phyloP scores from a whole-genome alignment of 2,888 invertebrate genomes.

The Chouioia cunea region DNA sequence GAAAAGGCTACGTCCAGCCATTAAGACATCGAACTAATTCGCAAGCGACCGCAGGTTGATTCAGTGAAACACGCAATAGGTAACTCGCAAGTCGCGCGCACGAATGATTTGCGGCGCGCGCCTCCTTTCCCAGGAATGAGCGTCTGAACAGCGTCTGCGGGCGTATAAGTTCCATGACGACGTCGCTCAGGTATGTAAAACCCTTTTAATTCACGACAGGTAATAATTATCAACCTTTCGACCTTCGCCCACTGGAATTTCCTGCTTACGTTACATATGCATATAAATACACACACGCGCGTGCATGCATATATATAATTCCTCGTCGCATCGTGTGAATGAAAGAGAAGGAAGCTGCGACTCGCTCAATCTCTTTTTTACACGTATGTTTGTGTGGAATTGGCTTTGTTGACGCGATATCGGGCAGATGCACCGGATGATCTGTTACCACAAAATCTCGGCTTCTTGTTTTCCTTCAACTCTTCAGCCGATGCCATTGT shows the following conservation, averaged over 20 bases:
- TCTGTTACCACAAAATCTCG: neutral
- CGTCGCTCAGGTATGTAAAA: slow-evolving; percentile 21
- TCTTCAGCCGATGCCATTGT: no score
- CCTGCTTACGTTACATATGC: slow-evolving; percentile 5
- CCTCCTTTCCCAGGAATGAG: slow-evolving; percentile 24
- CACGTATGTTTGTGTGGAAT: no score
- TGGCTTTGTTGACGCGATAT: no score
- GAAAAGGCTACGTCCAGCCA: no score
- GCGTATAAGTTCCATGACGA: slow-evolving; percentile 26
- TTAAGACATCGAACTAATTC: no score
- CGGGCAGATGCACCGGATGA: slow-evolving; percentile 41
- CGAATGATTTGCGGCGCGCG: slow-evolving; percentile 6
- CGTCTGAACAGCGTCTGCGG: slow-evolving; percentile 29
- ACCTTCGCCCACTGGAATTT: neutral
- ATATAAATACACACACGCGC: neutral
- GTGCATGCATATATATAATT: slow-evolving; percentile 17
- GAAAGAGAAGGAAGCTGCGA: slow-evolving; percentile 15
- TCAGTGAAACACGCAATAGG: no score
- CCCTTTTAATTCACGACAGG: slow-evolving; percentile 18
- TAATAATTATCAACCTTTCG: neutral
- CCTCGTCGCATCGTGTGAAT: neutral
- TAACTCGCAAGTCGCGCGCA: no score
- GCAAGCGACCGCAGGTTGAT: no score
- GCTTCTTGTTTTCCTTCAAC: no score
- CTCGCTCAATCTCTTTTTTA: neutral